These are phyloP conservation scores for Pleuronectes platessa DNA, from an alignment of 2,113 vertebrate genomes.

Conservation along the genomic window DNA sequence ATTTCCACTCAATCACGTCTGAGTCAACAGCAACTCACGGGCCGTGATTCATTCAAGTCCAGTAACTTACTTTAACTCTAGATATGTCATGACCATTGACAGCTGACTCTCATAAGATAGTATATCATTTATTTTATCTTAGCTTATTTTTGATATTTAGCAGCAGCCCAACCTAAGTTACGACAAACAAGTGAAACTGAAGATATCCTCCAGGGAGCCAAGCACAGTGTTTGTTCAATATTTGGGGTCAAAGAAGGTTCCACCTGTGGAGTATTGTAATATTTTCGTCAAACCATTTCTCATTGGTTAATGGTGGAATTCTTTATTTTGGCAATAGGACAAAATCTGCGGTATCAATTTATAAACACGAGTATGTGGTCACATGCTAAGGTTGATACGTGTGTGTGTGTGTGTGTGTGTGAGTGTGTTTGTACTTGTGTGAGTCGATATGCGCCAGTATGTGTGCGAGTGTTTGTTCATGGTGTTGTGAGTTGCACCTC, in stretches of 20 bases:
- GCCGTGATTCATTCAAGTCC: conserved; percentile 1
- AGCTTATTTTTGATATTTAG: conserved; percentile 11
- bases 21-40: neutral
- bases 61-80: conserved; percentile 21
- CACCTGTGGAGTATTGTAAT: conserved; percentile 29
- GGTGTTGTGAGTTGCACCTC: conserved; percentile 17
- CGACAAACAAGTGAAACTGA: conserved; percentile 36
- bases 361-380: neutral
- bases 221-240: conserved; percentile 40
- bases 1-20: conserved; percentile 1
- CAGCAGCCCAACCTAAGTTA: conserved; percentile 3
- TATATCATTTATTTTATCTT: conserved; percentile 14
- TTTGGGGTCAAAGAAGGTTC: neutral
- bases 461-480: too few species aligned
- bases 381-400: neutral
- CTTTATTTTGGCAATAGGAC: neutral
- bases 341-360: conserved; percentile 18
- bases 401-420: too few species aligned
- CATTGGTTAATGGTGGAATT: too few species aligned
- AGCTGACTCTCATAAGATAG: conserved; percentile 10
- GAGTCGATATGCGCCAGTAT: too few species aligned
- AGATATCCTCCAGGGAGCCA: conserved; percentile 44
- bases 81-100: conserved; percentile 5
- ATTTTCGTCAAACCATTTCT: conserved; percentile 18
- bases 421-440: too few species aligned